phyloP scores from a whole-genome alignment of 2,113 vertebrate genomes.

The Vombatus ursinus region DNA sequence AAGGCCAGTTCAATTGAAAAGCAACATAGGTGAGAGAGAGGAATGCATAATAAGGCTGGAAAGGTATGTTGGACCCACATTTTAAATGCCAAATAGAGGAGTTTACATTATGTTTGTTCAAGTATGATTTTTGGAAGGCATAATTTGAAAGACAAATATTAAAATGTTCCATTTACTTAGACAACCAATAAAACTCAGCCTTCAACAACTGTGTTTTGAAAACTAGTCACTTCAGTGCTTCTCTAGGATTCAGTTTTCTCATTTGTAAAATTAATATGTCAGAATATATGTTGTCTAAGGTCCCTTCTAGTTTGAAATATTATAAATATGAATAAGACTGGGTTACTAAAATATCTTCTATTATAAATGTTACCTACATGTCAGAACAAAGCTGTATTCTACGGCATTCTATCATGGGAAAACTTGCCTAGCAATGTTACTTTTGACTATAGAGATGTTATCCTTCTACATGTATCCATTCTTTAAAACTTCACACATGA shows the following conservation, averaged over 20 bases:
- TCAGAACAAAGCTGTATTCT: not conserved
- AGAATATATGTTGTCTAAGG: not conserved
- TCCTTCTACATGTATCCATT: not conserved
- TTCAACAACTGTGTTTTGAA: not conserved
- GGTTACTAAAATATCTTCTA: not conserved
- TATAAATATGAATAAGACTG: not conserved
- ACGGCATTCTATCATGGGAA: not conserved
- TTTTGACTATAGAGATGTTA: not conserved
- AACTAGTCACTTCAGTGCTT: not conserved
- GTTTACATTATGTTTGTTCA: not conserved
- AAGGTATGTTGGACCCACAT: not conserved
- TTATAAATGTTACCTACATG: not conserved
- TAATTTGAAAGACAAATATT: not conserved
- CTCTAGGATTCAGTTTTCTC: not conserved
- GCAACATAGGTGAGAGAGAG: not conserved
- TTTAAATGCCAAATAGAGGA: not conserved
- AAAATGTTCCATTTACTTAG: not conserved
- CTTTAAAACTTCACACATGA: not conserved
- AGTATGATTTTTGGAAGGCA: not conserved
- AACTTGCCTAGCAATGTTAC: not conserved
- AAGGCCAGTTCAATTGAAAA: not conserved
- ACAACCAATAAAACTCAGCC: not conserved
- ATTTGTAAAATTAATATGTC: not conserved
- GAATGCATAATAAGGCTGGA: not conserved
- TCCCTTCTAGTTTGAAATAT: not conserved